Percentiles rank a stretch among this genome's conserved stretches.
These are phyloP conservation scores for Orchesella flavescens DNA, from an alignment of 2,888 invertebrate species.

Conservation along the genomic window DNA sequence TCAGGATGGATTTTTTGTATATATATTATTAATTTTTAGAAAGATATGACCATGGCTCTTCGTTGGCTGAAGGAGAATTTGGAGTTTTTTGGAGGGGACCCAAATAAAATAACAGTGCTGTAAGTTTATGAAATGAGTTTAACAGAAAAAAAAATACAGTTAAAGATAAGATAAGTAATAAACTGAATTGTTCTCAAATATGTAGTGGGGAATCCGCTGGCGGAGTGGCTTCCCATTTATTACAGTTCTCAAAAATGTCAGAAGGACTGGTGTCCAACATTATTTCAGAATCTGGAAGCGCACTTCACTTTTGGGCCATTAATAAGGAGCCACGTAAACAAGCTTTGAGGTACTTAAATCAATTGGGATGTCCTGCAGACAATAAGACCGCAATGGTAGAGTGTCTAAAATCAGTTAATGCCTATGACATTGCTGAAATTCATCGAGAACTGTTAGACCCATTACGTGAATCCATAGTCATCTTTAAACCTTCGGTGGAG, in stretches of 20 bases:
- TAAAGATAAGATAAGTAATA: no score
- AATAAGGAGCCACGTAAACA: slow-evolving; percentile 53
- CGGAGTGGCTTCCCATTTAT: slow-evolving; percentile 47
- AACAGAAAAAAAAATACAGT: no score
- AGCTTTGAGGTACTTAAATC: slow-evolving; percentile 47
- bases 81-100: slow-evolving; percentile 57
- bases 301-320: slow-evolving; percentile 60
- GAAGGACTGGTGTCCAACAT: no score
- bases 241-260: slow-evolving; percentile 58
- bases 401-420: slow-evolving; percentile 50
- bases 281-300: slow-evolving; percentile 52
- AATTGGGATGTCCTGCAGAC: slow-evolving; percentile 56
- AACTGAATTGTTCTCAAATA: no score
- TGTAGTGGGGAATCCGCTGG: slow-evolving; percentile 51
- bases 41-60: slow-evolving; percentile 60
- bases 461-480: no score
- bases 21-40: no score
- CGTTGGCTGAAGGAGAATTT: slow-evolving; percentile 63
- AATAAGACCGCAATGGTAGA: slow-evolving; percentile 37
- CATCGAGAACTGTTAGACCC: slow-evolving; percentile 47
- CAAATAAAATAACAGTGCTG: slow-evolving; percentile 60
- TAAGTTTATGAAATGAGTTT: no score
- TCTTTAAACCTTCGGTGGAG: not conserved
- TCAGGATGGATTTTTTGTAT: not conserved
- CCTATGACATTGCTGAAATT: slow-evolving; percentile 46